A percentile compares a stretch with the other conserved stretches of the same genome.
These are phyloP conservation scores for Serripes groenlandicus DNA, from an alignment of 2,888 invertebrate genomes.

Conservation along the genomic window DNA sequence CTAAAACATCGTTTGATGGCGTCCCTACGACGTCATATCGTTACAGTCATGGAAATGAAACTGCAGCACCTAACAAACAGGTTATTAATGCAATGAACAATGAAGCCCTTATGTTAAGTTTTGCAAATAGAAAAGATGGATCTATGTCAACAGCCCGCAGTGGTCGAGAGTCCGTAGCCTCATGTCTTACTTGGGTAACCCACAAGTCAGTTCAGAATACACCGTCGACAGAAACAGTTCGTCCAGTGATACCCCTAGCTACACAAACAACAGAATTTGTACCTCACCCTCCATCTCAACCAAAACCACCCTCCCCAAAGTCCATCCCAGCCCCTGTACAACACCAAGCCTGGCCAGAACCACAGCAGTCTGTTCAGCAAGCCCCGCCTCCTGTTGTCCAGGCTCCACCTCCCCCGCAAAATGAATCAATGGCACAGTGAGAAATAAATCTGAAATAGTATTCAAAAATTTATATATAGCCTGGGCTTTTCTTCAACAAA, in stretches of 20 bases:
- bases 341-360: conserved; percentile 51
- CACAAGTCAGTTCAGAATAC: conserved; percentile 27
- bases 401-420: conserved; percentile 43
- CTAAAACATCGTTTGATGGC: conserved; percentile 81
- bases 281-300: conserved; percentile 69
- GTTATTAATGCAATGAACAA: conserved; percentile 79
- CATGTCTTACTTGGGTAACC: conserved; percentile 80
- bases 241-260: conserved; percentile 59
- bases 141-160: conserved; percentile 71
- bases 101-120: conserved; percentile 74
- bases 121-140: conserved; percentile 72
- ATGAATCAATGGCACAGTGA: conserved; percentile 39
- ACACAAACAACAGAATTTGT: conserved; percentile 67
- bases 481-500: too few species aligned
- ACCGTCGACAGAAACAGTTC: conserved; percentile 29
- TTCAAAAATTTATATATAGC: too few species aligned
- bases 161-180: conserved; percentile 79
- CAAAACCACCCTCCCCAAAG: conserved; percentile 30
- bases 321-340: conserved; percentile 12
- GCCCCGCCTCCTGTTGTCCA: conserved; percentile 52
- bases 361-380: conserved; percentile 39
- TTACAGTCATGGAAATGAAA: conserved; percentile 79
- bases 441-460: too few species aligned
- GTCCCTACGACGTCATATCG: conserved; percentile 79
- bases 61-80: conserved; percentile 79